Evolutionary conservation across 2,797 vertebrate genomes (phyloP), one percentile per base, ranked within the genome.

Genomic region (Pteropus rufus): DNA sequence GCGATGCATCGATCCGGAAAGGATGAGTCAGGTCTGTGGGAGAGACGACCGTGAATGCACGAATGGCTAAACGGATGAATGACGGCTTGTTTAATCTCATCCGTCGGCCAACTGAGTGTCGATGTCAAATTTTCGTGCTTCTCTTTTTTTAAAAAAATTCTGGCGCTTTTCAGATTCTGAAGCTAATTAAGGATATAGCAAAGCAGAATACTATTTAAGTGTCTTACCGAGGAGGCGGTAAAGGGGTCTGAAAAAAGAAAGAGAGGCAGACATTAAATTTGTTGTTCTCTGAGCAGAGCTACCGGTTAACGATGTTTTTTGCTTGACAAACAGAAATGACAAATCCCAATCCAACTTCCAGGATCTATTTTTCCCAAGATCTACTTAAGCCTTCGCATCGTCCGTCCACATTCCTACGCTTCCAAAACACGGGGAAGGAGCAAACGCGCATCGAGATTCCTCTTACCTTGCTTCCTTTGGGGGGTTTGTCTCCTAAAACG

Each of bases 161-260:
- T 81, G 11, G 62, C 36, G 34, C 36, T 82, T 81, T 58, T 34
- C 39, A 80, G 49, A 24, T n/a, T 46, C 64, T 75, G 18, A 58
- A 36, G 41, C 24, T 75, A 65, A 54, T 36, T 19, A 88, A 36
- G 10, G 39, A 29, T 3, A 5, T 2, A 58, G 41, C 3, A 12
- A 82, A 90, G 46, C 8, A 60, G 26, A 84, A 49, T 52, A 64
- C 44, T 73, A 26, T 79, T 72, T 44, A 46, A 83, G 60, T 58
- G 9, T 89, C 98, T 98, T 98, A 98, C 98, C 98, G 89, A 96
- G 98, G 98, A 70, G 98, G 98, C 46, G 98, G 98, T 7, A 90
- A 12, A 54, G 98, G 98, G 19, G 76, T 91, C 98, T 98, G 97
- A 29, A 96, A 94, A 91, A 98, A 24, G 95, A 84, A 95, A 72